Evolutionary conservation across 2,888 invertebrate genomes (phyloP), one percentile per base, ranked within the genome.

Genomic region (Caenorhabditis angaria): DNA sequence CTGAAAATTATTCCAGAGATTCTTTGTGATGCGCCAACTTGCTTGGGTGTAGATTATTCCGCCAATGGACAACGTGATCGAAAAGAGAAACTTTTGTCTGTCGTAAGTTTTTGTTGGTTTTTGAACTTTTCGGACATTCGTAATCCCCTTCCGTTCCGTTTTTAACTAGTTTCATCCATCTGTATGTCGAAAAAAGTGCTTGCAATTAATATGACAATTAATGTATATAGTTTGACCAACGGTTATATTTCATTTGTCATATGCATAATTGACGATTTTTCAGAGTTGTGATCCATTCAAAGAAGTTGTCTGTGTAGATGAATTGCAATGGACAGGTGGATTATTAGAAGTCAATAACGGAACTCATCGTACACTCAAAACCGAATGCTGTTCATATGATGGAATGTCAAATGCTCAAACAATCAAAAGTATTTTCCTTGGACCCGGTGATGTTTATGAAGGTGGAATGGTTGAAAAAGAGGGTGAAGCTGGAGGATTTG

Each of bases 261-360:
- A 65, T n/a, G n/a, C n/a, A n/a, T n/a, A n/a, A n/a, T n/a, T n/a
- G n/a, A n/a, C n/a, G n/a, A n/a, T n/a, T 20, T 58, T 70, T 35
- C 61, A 78, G 78, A 73, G 62, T 53, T 78, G 78, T 51, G 75
- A 78, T 51, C 68, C 66, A 22, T 78, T 72, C 62, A 65, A 64
- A 58, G 80, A 82, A 57, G 74, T 75, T n/a, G 81, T 80, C 12
- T 85, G 85, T 55, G 68, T 73, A 12, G 80, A 70, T 2, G 71
- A 77, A 18, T 64, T 72, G 20, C 81, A 84, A 64, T 85, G 84
- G 84, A 85, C 84, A 10, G 81, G 78, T 8, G 83, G 82, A 1
- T 65, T 84, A n/a, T 61, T 77, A 20, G 84, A 84, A 56, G 66
- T 78, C 28, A 85, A 82, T 70, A 85, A 85, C 60, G 84, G 84